Conservation (phyloP, 2,888 invertebrate genomes). For the Tachina lurida region DNA sequence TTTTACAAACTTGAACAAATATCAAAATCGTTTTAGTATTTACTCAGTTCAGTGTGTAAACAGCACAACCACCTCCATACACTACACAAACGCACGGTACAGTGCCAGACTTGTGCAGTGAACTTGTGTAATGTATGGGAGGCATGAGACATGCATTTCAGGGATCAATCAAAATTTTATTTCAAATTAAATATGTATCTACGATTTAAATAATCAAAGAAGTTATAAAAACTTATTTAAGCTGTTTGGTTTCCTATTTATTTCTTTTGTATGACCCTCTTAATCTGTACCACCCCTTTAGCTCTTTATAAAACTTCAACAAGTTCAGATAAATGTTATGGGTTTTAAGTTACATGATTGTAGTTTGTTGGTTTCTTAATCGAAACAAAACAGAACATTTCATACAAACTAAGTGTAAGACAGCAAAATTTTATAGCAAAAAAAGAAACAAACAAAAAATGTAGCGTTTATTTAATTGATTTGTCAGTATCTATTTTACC, state of each 20-base stretch:
- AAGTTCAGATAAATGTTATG: conserved; percentile 52
- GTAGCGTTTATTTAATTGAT: conserved; percentile 67
- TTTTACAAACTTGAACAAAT: no score
- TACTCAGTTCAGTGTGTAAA: no score
- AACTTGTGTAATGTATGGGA: no score
- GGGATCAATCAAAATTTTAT: no score
- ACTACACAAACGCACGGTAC: no score
- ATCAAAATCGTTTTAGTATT: no score
- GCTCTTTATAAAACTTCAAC: conserved; percentile 33
- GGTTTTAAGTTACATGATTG: conserved; percentile 65
- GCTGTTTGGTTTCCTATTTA: not conserved
- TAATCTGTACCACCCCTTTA: not conserved
- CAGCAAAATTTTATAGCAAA: conserved; percentile 8
- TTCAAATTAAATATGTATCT: no score
- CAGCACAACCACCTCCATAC: no score
- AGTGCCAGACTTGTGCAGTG: no score
- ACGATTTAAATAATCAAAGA: not conserved
- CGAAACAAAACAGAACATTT: conserved; percentile 1
- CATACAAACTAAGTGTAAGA: conserved; percentile 6
- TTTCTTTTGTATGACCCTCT: not conserved
- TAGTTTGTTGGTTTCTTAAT: conserved; percentile 50
- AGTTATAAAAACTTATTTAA: not conserved
- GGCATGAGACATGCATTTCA: no score
- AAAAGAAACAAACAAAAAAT: conserved; percentile 20
- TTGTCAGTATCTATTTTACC: conserved; percentile 69